Conservation (phyloP, 2,888 invertebrate species). For the Beris morrisii region DNA sequence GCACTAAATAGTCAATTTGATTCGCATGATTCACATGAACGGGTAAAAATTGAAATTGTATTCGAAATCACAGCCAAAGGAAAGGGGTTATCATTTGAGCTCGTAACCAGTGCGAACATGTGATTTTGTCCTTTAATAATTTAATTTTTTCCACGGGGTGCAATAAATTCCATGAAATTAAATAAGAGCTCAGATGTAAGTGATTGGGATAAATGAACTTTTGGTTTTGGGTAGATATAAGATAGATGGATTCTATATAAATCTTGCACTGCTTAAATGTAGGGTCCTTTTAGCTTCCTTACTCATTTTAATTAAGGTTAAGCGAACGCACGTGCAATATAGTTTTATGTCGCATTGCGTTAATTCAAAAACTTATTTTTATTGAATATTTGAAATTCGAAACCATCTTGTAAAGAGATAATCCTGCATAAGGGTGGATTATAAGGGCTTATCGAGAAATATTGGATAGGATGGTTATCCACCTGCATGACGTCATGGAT, state of each 20-base stretch:
- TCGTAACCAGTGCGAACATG: conserved; percentile 34
- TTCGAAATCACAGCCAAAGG: background rate
- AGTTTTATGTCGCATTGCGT: conserved; percentile 16
- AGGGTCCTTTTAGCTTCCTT: conserved; percentile 15
- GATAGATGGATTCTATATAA: conserved; percentile 11
- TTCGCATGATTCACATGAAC: conserved; percentile 37
- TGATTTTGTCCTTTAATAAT: conserved; percentile 16
- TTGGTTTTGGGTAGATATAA: conserved; percentile 23
- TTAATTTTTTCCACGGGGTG: conserved; percentile 27
- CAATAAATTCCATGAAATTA: conserved; percentile 35
- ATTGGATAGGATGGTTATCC: background rate
- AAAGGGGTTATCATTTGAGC: conserved; percentile 29
- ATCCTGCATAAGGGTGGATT: background rate
- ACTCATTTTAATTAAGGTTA: conserved; percentile 31
- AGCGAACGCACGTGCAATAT: conserved; percentile 35
- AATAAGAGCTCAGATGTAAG: conserved; percentile 36
- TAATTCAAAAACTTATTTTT: background rate
- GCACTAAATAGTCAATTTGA: conserved; percentile 35
- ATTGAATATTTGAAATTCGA: too few relatives aligned
- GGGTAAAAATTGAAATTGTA: conserved; percentile 34
- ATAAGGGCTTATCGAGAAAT: background rate
- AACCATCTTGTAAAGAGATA: background rate
- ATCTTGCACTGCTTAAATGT: conserved; percentile 8
- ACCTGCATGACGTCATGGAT: conserved; percentile 21
- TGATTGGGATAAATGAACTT: conserved; percentile 38